Percentiles rank a stretch among this genome's conserved stretches.
These are phyloP conservation scores for Micromys minutus DNA, from an alignment of 2,113 vertebrate species.

Conservation along the genomic window DNA sequence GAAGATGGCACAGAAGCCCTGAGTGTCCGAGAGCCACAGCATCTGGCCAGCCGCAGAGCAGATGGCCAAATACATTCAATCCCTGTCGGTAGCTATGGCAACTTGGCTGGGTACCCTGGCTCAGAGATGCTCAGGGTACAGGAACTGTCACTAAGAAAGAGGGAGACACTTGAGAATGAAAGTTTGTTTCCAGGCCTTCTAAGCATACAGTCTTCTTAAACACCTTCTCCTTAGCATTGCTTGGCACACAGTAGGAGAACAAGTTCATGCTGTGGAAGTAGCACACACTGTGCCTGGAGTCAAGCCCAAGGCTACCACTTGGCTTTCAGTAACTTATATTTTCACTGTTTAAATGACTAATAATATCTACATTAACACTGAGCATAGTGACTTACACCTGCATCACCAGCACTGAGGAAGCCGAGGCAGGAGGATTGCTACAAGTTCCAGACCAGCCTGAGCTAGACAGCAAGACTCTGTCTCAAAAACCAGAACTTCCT, in stretches of 20 bases:
- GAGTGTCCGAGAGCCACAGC: not conserved
- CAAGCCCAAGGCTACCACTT: not conserved
- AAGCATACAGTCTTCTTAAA: not conserved
- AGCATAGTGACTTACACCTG: not conserved
- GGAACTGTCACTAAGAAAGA: not conserved
- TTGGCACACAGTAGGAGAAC: not conserved
- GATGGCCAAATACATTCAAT: too few species aligned
- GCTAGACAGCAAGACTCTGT: not conserved
- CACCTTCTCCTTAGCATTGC: not conserved
- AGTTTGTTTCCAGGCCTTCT: not conserved
- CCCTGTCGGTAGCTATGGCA: not conserved
- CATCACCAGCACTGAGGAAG: not conserved
- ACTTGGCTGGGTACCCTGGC: not conserved
- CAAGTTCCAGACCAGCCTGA: not conserved
- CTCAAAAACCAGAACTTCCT: not conserved
- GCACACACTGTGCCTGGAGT: not conserved
- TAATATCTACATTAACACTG: not conserved
- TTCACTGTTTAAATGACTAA: not conserved
- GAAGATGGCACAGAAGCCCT: too few species aligned
- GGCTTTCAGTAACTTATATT: not conserved
- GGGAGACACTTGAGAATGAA: accelerated
- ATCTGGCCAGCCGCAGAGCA: too few species aligned
- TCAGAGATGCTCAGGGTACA: not conserved
- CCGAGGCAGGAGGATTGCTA: not conserved
- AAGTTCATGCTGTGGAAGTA: not conserved